A percentile compares a stretch with the other conserved stretches of the same genome.
phyloP scores from a whole-genome alignment of 2,113 vertebrate genomes.

The Microcebus tavaratra region DNA sequence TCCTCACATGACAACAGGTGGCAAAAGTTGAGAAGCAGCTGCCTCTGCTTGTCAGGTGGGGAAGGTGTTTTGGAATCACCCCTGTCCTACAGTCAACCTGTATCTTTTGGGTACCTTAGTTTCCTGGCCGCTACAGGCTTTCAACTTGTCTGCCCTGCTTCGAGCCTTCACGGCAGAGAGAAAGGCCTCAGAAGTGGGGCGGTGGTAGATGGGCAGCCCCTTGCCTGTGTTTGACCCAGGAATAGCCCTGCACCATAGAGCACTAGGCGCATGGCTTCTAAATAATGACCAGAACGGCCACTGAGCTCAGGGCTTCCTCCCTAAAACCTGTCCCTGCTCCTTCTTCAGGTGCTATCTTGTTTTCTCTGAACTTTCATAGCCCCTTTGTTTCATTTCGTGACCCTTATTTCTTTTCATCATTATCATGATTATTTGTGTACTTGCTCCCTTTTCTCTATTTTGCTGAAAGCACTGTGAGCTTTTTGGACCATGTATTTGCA shows the following conservation, averaged over 20 bases:
- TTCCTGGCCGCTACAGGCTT: background rate
- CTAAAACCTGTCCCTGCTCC: background rate
- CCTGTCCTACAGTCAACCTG: background rate
- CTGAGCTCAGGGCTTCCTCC: background rate
- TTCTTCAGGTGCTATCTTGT: background rate
- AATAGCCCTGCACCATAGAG: background rate
- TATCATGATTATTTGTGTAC: background rate
- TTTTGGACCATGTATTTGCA: background rate
- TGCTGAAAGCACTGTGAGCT: background rate
- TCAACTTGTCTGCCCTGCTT: background rate
- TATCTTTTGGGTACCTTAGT: background rate
- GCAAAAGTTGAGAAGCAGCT: background rate
- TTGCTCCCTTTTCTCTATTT: background rate
- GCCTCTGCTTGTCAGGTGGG: background rate
- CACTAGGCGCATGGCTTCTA: background rate
- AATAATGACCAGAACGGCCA: background rate
- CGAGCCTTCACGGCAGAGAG: background rate
- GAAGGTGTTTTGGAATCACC: background rate
- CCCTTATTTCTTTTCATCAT: background rate
- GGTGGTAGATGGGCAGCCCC: background rate
- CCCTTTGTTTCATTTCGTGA: background rate
- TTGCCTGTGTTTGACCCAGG: background rate
- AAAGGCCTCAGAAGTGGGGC: background rate
- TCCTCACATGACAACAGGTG: background rate
- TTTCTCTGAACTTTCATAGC: background rate